Evolutionary conservation across 2,797 vertebrate genomes (phyloP), one percentile per base, ranked within the genome.

Genomic region (Tamandua tetradactyla): DNA sequence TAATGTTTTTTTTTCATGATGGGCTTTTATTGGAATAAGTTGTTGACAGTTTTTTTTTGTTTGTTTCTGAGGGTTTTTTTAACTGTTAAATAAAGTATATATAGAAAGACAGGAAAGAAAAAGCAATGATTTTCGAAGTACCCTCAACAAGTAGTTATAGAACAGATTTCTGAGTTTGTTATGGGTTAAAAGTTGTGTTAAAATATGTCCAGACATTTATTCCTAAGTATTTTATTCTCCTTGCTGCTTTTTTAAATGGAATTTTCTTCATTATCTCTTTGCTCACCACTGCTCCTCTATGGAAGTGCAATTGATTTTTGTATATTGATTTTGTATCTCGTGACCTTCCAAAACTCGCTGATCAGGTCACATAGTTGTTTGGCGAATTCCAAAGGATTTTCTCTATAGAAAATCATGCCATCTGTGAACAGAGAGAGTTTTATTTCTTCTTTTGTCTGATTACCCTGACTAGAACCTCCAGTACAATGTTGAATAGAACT

Each of bases 181-280:
- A n/a, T n/a, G n/a, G n/a, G 44, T 47, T 55, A 55, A 55, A 55
- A n/a, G 20, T 55, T 55, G 22, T 55, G 20, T 55, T 55, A 20
- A 55, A 55, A 55, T 55, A 55, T 55, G 55, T 22, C 55, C 55
- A 55, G 7, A 55, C 13, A 55, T 55, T 55, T 55, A 55, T 55
- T 55, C 20, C 55, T 55, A 62, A 71, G n/a, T 55, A 79, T 90
- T 81, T 86, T 72, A 78, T 79, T 91, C 40, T 81, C 81, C 66
- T 66, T 83, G 55, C 66, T 89, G 18, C n/a, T 59, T 9, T 82
- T 95, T 8, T 87, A 44, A 94, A 74, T 94, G 18, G 52, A 95
- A 79, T 92, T 83, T 86, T 87, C 27, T 81, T 42, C 81, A 82
- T 86, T 91, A 75, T 49, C 15, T 90, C 12, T 92, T 64, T 88